Percentiles rank a stretch among this genome's conserved stretches.
Evolutionary conservation across 2,113 vertebrate genomes (phyloP).

Genomic region (Atrichornis clamosus): DNA sequence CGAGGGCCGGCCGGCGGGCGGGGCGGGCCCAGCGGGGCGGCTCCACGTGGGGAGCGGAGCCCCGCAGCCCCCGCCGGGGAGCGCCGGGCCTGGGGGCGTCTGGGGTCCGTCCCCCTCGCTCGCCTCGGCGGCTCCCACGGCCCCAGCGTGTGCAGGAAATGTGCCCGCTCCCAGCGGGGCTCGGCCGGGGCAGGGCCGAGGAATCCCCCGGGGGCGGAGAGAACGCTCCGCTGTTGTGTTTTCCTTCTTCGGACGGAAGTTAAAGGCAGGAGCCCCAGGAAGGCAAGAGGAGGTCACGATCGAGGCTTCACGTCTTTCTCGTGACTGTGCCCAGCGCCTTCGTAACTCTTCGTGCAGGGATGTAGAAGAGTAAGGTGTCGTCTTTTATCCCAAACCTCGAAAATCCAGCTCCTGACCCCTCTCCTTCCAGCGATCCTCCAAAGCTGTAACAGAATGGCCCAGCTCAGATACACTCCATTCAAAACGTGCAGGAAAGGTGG

Average conservation of each 20-base stretch:
- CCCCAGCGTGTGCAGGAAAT: background rate
- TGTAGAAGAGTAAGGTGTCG: too few relatives aligned
- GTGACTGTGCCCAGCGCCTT: background rate
- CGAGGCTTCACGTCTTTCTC: background rate
- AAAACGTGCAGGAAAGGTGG: background rate
- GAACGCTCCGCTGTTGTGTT: background rate
- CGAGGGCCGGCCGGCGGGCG: background rate
- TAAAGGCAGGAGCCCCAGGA: background rate
- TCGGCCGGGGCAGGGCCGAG: background rate
- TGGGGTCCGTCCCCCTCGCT: too few relatives aligned
- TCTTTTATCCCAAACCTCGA: too few relatives aligned
- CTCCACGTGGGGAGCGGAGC: background rate
- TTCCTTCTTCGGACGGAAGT: background rate
- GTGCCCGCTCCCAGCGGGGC: background rate
- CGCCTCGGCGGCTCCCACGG: background rate
- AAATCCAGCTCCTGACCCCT: background rate
- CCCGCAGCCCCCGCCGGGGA: background rate
- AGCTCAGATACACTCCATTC: background rate
- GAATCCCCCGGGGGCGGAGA: background rate
- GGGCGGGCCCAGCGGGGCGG: background rate
- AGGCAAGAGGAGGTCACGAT: background rate
- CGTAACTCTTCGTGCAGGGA: background rate
- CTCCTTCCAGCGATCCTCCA: background rate
- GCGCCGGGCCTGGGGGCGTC: rapidly evolving
- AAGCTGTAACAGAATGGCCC: background rate